These are phyloP conservation scores for Neogobius melanostomus DNA, from an alignment of 2,113 vertebrate species.

Conservation along the genomic window DNA sequence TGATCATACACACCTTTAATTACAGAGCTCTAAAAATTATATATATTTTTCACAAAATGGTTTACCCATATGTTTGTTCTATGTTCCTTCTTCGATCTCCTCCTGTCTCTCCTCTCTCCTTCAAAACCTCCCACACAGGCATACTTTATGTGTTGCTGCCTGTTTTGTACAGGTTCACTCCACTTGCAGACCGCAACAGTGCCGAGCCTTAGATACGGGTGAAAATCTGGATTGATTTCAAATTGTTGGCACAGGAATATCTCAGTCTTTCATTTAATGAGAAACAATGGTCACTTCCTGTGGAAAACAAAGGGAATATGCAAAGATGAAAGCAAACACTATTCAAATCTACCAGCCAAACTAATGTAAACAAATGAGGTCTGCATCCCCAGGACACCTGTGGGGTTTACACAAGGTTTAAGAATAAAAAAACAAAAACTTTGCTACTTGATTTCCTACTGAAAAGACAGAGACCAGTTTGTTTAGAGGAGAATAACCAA, in stretches of 20 bases:
- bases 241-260: not conserved
- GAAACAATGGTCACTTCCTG: conserved; percentile 2
- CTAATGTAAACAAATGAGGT: conserved; percentile 63
- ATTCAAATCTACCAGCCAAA: conserved; percentile 69
- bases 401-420: conserved; percentile 2
- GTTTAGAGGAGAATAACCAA: no score
- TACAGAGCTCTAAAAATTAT: no score
- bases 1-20: no score
- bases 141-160: conserved; percentile 65
- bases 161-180: conserved; percentile 46
- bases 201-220: not conserved
- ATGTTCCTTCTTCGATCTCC: conserved; percentile 12
- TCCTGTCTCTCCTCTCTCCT: conserved; percentile 46
- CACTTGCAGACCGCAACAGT: conserved; percentile 21
- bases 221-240: conserved; percentile 14
- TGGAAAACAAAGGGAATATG: conserved; percentile 54
- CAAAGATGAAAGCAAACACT: conserved; percentile 63
- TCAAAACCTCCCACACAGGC: conserved; percentile 66
- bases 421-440: not conserved
- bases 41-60: no score
- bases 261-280: not conserved
- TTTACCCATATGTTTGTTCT: conserved; percentile 3
- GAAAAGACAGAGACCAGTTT: no score
- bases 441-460: no score
- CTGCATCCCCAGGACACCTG: conserved; percentile 7